phyloP scores from a whole-genome alignment of 2,113 vertebrate genomes.

The Leiothrix lutea region DNA sequence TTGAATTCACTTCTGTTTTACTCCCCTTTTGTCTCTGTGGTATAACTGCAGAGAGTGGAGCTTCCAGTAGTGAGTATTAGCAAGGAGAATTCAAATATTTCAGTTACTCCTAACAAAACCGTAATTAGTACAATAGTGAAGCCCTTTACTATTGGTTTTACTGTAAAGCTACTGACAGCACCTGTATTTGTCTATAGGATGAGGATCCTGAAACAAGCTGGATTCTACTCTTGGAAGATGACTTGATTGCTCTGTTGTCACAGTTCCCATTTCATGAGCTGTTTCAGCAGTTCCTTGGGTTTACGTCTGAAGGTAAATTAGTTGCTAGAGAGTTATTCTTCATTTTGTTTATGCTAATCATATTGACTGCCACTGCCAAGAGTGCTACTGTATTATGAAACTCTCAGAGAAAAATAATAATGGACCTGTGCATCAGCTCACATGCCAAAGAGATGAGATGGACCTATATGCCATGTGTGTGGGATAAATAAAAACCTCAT shows the following conservation, averaged over 20 bases:
- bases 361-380: not conserved
- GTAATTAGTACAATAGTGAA: not conserved
- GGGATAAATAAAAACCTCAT: not conserved
- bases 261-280: conserved; percentile 97
- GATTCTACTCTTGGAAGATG: conserved; percentile 92
- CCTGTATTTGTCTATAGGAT: conserved; percentile 74
- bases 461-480: too few relatives aligned
- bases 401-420: not conserved
- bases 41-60: not conserved
- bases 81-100: not conserved
- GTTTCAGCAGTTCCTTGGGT: conserved; percentile 90
- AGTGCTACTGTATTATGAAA: not conserved
- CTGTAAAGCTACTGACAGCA: not conserved
- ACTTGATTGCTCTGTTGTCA: conserved; percentile 87
- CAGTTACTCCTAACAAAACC: not conserved
- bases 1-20: not conserved
- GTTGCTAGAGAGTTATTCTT: not conserved
- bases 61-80: not conserved
- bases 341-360: not conserved
- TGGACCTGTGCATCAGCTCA: not conserved
- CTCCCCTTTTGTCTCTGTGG: not conserved
- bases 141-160: fast-evolving
- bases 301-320: conserved; percentile 83
- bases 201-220: conserved; percentile 95
- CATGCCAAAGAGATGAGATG: not conserved